Base-by-base conservation (phyloP, 2,797 vertebrate genomes). In the Otolemur crassicaudatus region DNA sequence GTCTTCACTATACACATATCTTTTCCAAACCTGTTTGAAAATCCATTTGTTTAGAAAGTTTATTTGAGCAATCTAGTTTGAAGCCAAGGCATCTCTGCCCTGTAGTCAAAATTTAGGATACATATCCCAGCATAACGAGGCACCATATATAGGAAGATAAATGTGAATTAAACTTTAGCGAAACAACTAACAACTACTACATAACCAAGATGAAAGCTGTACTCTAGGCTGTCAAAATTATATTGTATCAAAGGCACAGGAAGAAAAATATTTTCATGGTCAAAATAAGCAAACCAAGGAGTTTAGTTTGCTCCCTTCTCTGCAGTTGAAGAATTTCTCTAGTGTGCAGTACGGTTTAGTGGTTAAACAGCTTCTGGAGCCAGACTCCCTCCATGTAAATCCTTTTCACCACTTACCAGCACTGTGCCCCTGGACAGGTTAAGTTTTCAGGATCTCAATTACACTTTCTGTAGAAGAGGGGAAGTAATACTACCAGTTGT, bases 11-110 rank as follows among this genome's bases (percentile, higher is more conserved):
- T 37, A 69, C 23, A 75, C 46, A 61, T 40, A 84, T 46, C 69
- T 67, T 94, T 91, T 93, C 87, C 93, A 94, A 91, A 83, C 22
- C 75, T 29, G 56, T 91, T 80, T 90, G 90, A 93, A 89, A 88
- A 96, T 56, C 34, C 73, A 85, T 96, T 94, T 87, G 56, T 77
- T 82, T 90, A 60, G 31, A 93, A 95, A 56, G 49, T 79, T 49
- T 96, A 88, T 72, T 94, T 93, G 49, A 95, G 93, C 93, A 92
- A 79, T 96, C 81, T 91, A 93, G 20, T 96, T 87, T 85, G 69
- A 53, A 95, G 94, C 82, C 94, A 96, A 92, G 19, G 76, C 3
- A 90, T 88, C 93, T 73, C 70, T 63, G 27, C 82, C 72, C 86
- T 92, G 29, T n/a, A 95, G 83, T 93, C 87, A 94, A 96, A 95